Evolutionary conservation across 2,797 vertebrate species (phyloP).

Genomic region (Pristis pectinata): DNA sequence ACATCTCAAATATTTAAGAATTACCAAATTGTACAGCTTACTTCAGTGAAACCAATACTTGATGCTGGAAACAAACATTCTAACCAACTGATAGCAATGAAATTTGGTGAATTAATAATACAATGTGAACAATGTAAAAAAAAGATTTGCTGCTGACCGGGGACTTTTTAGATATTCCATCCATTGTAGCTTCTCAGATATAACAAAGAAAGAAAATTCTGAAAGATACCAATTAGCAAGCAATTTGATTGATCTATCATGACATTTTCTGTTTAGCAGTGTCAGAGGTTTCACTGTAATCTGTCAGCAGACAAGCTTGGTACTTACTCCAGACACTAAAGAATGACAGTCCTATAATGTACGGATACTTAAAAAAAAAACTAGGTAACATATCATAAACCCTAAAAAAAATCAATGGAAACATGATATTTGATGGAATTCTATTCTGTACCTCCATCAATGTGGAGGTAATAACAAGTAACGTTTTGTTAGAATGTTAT

Average conservation of each 20-base stretch:
- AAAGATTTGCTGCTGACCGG: background rate
- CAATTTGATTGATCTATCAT: conserved; percentile 13
- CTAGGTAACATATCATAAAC: background rate
- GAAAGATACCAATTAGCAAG: conserved; percentile 15
- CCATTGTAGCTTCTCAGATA: background rate
- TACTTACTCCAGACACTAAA: conserved; percentile 3
- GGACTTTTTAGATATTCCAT: background rate
- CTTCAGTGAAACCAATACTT: background rate
- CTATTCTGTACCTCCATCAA: background rate
- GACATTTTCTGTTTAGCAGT: background rate
- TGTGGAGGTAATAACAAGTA: background rate
- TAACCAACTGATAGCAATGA: background rate
- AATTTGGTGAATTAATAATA: background rate
- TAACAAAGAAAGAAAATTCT: background rate
- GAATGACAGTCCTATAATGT: background rate
- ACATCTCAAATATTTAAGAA: background rate
- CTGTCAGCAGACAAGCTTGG: conserved; percentile 8
- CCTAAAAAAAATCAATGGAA: background rate
- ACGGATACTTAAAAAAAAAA: background rate
- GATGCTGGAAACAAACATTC: background rate
- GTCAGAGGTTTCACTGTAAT: conserved; percentile 1
- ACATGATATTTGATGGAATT: background rate
- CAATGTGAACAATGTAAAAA: background rate
- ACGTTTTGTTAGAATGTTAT: background rate
- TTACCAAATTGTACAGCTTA: background rate